Evolutionary conservation across 1,140 invertebrate genomes (phyloP).

Genomic region (Drosophila athabasca): DNA sequence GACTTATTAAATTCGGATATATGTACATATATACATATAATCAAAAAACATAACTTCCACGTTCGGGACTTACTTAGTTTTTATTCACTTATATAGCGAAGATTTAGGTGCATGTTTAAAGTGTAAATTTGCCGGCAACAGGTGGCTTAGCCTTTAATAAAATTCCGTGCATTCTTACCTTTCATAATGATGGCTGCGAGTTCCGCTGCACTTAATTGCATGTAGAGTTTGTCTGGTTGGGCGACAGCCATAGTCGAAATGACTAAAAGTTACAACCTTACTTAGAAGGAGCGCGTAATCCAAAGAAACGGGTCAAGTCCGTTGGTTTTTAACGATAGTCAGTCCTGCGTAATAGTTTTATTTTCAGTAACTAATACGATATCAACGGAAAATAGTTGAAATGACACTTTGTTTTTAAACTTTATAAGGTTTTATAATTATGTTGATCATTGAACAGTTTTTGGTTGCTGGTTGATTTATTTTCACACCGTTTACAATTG

Average conservation of each 20-base stretch:
- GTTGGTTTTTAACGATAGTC: constrained; percentile 9
- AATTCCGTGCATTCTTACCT: constrained; percentile 60
- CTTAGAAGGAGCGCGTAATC: constrained; percentile 62
- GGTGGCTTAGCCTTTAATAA: constrained; percentile 11
- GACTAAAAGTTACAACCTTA: constrained; percentile 2
- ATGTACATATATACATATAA: not conserved
- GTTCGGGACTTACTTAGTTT: not conserved
- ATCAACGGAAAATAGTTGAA: constrained; percentile 17
- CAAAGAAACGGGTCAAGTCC: constrained; percentile 27
- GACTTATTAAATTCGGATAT: not conserved
- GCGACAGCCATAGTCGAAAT: constrained; percentile 44
- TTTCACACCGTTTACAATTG: constrained; percentile 1
- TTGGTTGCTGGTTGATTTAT: constrained; percentile 8
- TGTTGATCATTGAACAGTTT: constrained; percentile 14
- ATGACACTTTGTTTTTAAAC: constrained; percentile 14
- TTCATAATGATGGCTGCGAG: constrained; percentile 78
- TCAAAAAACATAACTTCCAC: not conserved
- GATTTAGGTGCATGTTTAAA: no score
- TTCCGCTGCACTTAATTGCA: constrained; percentile 78
- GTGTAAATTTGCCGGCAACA: constrained; percentile 37
- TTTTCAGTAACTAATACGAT: constrained; percentile 35
- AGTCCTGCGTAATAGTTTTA: constrained; percentile 18
- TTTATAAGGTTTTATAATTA: no score
- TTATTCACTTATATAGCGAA: no score
- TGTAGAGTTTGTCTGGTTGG: constrained; percentile 64